A percentile compares a stretch with the other conserved stretches of the same genome.
phyloP scores from a whole-genome alignment of 2,797 vertebrate species.

The Melanotaenia trifasciata region DNA sequence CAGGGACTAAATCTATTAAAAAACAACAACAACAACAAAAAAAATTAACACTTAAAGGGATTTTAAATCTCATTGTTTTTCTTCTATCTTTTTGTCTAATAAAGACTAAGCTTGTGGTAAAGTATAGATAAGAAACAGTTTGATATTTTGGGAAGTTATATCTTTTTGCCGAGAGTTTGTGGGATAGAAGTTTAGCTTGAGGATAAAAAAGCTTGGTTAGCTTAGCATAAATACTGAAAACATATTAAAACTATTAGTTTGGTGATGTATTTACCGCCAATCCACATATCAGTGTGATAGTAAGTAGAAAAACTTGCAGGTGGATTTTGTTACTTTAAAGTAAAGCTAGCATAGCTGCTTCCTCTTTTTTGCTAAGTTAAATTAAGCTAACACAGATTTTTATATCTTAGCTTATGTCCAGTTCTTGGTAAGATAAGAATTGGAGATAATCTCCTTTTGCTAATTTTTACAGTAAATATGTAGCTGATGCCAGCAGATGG shows the following conservation, averaged over 20 bases:
- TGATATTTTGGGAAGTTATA: background rate
- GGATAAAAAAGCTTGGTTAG: background rate
- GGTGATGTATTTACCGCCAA: background rate
- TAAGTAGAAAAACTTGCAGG: background rate
- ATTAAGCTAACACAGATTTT: slow-evolving; percentile 1
- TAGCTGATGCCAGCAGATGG: too few relatives aligned
- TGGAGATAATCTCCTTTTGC: too few relatives aligned
- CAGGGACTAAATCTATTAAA: too few relatives aligned
- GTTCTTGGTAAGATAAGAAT: too few relatives aligned
- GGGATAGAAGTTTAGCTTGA: background rate
- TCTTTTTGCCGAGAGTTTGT: background rate
- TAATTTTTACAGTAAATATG: too few relatives aligned
- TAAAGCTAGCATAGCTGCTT: background rate
- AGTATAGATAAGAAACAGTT: background rate
- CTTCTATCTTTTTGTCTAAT: background rate
- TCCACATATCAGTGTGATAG: background rate
- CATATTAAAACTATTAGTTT: background rate
- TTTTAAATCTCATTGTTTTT: background rate
- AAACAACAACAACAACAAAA: too few relatives aligned
- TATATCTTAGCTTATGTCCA: background rate
- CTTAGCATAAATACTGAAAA: background rate
- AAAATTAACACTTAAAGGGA: too few relatives aligned
- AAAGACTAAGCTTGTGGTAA: background rate
- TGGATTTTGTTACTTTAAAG: background rate
- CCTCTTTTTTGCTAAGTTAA: background rate